Evolutionary conservation across 2,888 invertebrate species (phyloP).

Genomic region (Chaetogeoica ovagalla): DNA sequence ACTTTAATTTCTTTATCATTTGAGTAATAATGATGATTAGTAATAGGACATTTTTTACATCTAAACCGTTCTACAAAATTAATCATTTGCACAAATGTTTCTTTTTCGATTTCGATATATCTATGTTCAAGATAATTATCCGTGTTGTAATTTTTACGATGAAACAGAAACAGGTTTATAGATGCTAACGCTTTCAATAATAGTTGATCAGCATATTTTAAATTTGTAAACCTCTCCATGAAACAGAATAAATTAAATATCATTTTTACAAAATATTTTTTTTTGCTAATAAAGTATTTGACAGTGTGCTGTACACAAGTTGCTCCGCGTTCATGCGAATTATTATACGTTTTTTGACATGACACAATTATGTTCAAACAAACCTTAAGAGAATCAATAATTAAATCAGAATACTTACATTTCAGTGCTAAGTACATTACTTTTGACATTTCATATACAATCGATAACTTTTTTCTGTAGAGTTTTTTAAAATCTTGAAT

Average conservation of each 20-base stretch:
- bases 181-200: not conserved
- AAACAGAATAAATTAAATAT: not conserved
- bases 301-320: not conserved
- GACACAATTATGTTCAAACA: not conserved
- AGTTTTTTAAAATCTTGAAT: too few species aligned
- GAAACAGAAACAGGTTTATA: not conserved
- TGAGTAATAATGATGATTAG: not conserved
- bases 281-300: not conserved
- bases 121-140: not conserved
- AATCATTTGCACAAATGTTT: not conserved
- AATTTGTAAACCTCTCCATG: not conserved
- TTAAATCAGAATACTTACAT: conserved; percentile 6
- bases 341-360: not conserved
- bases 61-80: not conserved
- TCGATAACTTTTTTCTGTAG: too few species aligned
- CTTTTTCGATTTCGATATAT: not conserved
- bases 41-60: not conserved
- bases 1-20: not conserved
- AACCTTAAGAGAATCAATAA: not conserved
- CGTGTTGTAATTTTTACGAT: not conserved
- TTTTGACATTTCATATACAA: not conserved
- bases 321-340: not conserved
- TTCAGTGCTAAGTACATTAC: not conserved
- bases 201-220: not conserved
- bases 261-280: not conserved